A percentile compares a stretch with the other conserved stretches of the same genome.
Conservation (phyloP, 2,797 vertebrate genomes). For the Numenius phaeopus region DNA sequence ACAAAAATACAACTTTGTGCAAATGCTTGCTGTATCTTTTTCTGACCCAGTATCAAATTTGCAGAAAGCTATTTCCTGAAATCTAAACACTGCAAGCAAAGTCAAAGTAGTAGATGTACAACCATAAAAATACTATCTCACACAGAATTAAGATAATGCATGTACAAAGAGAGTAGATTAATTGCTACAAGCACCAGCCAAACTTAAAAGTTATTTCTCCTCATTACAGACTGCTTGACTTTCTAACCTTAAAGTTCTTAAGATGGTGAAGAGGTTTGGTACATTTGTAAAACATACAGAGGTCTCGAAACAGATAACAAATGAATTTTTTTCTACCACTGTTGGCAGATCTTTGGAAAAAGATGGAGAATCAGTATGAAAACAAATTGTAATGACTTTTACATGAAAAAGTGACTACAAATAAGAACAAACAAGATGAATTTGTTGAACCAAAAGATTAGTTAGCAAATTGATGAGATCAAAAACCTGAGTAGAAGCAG, state of each 20-base stretch:
- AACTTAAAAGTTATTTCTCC: background rate
- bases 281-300: background rate
- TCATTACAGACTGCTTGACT: background rate
- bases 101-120: background rate
- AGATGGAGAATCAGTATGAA: background rate
- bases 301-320: background rate
- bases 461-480: constrained; percentile 3
- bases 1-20: background rate
- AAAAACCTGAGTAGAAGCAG: constrained; percentile 52
- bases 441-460: background rate
- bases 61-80: background rate
- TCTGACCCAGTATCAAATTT: background rate
- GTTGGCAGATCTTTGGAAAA: background rate
- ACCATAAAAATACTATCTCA: background rate
- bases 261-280: background rate
- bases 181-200: background rate
- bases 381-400: constrained; percentile 9
- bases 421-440: constrained; percentile 28
- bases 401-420: background rate
- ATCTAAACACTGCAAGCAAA: background rate
- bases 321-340: background rate
- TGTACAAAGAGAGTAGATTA: background rate
- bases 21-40: background rate
- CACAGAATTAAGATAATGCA: background rate
- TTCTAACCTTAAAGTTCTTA: background rate